Percentiles rank a stretch among this genome's conserved stretches.
Evolutionary conservation across 1,140 invertebrate genomes (phyloP).

Genomic region (Diabrotica undecimpunctata): DNA sequence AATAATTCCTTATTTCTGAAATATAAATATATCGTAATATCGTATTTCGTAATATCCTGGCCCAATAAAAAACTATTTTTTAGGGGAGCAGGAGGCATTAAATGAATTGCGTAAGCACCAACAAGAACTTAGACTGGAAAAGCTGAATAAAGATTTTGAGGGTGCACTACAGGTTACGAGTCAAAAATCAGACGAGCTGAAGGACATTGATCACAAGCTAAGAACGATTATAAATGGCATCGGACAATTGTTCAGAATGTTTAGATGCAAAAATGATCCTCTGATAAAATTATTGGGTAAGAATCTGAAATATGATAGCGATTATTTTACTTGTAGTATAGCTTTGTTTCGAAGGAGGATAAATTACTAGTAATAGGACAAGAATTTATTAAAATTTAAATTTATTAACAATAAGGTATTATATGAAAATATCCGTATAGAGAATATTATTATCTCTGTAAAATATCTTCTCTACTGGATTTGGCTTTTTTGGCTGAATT

Average conservation of each 20-base stretch:
- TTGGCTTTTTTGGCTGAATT: too few relatives aligned
- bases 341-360: neutral
- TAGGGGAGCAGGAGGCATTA: conserved; percentile 48
- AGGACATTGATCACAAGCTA: conserved; percentile 50
- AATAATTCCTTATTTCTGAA: too few relatives aligned
- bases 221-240: conserved; percentile 56
- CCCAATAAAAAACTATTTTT: neutral
- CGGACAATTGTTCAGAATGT: conserved; percentile 57
- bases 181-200: conserved; percentile 51
- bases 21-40: too few relatives aligned
- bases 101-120: conserved; percentile 49
- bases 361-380: neutral
- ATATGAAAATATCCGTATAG: too few relatives aligned
- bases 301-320: neutral
- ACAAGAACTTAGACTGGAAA: conserved; percentile 51
- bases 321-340: too few relatives aligned
- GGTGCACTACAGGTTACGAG: conserved; percentile 46
- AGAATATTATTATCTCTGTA: too few relatives aligned
- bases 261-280: conserved; percentile 65
- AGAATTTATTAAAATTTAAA: neutral
- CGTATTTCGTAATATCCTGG: too few relatives aligned
- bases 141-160: conserved; percentile 45
- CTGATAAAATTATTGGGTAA: conserved; percentile 50
- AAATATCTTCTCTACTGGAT: too few relatives aligned
- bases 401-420: too few relatives aligned